Percentiles rank a stretch among this genome's conserved stretches.
phyloP scores from a whole-genome alignment of 2,113 vertebrate species.

The Theropithecus gelada region DNA sequence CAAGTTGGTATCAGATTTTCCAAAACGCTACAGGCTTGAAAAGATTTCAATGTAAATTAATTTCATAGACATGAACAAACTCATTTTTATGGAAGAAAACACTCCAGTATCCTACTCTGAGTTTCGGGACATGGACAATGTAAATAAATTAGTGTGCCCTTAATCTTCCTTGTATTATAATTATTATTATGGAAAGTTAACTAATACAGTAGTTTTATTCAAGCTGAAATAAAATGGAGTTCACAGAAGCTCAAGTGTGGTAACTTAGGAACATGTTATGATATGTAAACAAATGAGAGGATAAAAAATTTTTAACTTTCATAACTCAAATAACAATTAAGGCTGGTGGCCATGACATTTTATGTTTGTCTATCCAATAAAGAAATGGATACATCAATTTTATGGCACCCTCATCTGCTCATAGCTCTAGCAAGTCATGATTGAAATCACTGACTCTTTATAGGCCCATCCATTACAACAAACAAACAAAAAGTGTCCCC shows the following conservation, averaged over 20 bases:
- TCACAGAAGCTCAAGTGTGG: not conserved
- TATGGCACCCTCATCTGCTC: not conserved
- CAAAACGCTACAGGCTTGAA: not conserved
- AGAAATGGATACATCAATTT: not conserved
- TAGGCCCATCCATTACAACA: not conserved
- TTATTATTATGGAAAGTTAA: constrained; percentile 6
- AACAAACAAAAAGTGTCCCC: not conserved
- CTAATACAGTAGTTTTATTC: not conserved
- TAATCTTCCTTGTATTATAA: not conserved
- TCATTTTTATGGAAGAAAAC: not conserved
- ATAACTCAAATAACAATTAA: not conserved
- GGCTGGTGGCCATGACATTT: not conserved
- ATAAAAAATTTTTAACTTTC: not conserved
- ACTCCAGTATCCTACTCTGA: not conserved
- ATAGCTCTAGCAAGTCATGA: not conserved
- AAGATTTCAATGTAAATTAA: not conserved
- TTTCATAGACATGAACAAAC: not conserved
- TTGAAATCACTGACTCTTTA: not conserved
- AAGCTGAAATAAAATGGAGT: constrained; percentile 1
- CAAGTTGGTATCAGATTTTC: not conserved
- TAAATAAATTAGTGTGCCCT: not conserved
- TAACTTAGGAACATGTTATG: not conserved
- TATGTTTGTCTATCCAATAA: not conserved
- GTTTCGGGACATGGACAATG: not conserved
- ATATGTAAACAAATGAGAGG: not conserved